phyloP scores from a whole-genome alignment of 1,140 invertebrate species.

The Lepidurus packardi region DNA sequence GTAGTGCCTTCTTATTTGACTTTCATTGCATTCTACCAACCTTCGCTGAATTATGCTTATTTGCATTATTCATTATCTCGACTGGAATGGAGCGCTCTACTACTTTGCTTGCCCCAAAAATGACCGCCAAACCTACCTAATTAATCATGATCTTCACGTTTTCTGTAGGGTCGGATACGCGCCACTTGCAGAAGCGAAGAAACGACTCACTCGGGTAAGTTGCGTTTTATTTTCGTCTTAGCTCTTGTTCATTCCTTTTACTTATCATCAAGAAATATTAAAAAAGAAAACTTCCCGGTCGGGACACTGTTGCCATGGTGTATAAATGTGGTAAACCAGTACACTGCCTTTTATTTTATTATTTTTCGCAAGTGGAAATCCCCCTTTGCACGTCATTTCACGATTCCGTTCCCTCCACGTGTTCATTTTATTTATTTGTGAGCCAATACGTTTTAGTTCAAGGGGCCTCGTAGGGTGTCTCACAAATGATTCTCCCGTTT shows the following conservation, averaged over 20 bases:
- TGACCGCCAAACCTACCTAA: background rate
- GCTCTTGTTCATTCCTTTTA: background rate
- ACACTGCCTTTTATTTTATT: too few relatives aligned
- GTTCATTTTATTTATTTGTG: too few relatives aligned
- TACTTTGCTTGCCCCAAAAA: background rate
- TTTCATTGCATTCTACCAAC: background rate
- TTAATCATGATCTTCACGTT: slow-evolving; percentile 19
- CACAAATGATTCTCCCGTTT: too few relatives aligned
- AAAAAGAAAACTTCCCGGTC: too few relatives aligned
- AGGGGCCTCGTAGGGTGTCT: too few relatives aligned
- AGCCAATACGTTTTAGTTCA: too few relatives aligned
- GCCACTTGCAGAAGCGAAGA: slow-evolving; percentile 17
- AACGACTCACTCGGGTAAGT: slow-evolving; percentile 10
- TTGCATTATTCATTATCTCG: slow-evolving; percentile 1
- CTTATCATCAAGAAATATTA: background rate
- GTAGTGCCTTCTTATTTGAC: background rate
- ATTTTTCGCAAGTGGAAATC: too few relatives aligned
- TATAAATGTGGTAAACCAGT: too few relatives aligned
- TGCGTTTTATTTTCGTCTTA: background rate
- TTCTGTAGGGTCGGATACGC: background rate
- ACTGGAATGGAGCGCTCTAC: background rate
- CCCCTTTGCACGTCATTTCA: too few relatives aligned
- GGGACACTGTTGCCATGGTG: too few relatives aligned
- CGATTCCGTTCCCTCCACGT: too few relatives aligned
- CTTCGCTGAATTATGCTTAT: background rate